Conservation (phyloP, 2,113 vertebrate species). For the Riparia riparia region DNA sequence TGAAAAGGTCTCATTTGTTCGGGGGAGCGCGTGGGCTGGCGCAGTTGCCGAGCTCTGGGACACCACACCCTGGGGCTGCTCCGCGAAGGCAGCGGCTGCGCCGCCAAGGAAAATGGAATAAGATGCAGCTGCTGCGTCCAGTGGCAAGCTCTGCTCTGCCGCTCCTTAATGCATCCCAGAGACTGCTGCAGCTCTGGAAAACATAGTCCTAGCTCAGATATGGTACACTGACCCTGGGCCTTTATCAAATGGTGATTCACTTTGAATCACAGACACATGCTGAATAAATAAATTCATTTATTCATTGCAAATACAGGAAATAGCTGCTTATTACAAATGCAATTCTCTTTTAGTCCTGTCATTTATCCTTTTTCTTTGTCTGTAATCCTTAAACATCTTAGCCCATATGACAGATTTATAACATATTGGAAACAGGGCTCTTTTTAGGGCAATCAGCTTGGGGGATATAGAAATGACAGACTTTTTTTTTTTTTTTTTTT, state of each 20-base stretch:
- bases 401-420: background rate
- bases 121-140: constrained; percentile 26
- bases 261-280: background rate
- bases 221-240: background rate
- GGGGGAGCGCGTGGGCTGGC: fast-evolving
- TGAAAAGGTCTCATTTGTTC: constrained; percentile 5
- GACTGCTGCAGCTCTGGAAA: background rate
- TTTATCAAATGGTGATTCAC: constrained; percentile 1
- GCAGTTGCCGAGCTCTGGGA: background rate
- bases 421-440: background rate
- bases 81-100: background rate
- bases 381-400: background rate
- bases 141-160: background rate
- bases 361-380: background rate
- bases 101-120: background rate
- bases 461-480: background rate
- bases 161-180: constrained; percentile 45
- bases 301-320: background rate
- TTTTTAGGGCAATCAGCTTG: background rate
- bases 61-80: constrained; percentile 9
- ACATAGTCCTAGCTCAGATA: background rate
- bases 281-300: background rate
- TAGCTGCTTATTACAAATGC: background rate
- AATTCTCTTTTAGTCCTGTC: background rate
- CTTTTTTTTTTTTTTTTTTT: background rate